Base-by-base conservation (phyloP, 1,140 invertebrate genomes). In the Zaprionus tsacasi region DNA sequence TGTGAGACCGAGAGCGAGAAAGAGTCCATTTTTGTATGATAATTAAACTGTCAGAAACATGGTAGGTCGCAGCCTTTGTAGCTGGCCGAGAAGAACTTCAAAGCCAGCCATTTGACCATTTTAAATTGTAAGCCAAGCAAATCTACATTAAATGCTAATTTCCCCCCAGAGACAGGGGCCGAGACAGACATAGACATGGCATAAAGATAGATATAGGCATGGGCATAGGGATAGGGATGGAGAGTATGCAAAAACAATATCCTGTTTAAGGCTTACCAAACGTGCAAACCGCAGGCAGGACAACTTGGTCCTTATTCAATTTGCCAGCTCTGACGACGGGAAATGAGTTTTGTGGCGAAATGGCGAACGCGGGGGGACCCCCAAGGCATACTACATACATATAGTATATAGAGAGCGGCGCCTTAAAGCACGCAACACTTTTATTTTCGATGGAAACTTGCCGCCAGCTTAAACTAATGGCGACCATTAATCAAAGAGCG, bases 31-130 rank as follows among this genome's bases (percentile, higher is more conserved):
- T 58, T 69, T 36, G 43, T 45, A 54, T 73, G 36, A 68, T 86
- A 86, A 86, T 81, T 86, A 81, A 81, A 69, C 78, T 86, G 75
- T 79, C 82, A 86, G 55, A 70, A 75, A 61, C 78, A 81, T 68
- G 1, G 21, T 21, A 68, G 60, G 21, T 61, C 38, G 33, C 27
- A 30, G 27, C 11, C 33, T 40, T 38, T 67, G 13, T 59, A 55
- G 17, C 55, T 36, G 60, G 48, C n/a, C 54, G 40, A 25, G 43
- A 63, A 83, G 43, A 63, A 83, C 78, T 78, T 86, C 82, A 86
- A 86, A 85, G 82, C 61, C 17, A 25, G 25, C 45, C 45, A 55
- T 45, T 48, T 64, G 64, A 43, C 64, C 66, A 33, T 58, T 57
- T 66, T 71, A 61, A 56, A 61, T 55, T 33, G 30, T 57, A 45